These are phyloP conservation scores for Hephaestus fuliginosus DNA, from an alignment of 2,797 vertebrate genomes.

Conservation along the genomic window DNA sequence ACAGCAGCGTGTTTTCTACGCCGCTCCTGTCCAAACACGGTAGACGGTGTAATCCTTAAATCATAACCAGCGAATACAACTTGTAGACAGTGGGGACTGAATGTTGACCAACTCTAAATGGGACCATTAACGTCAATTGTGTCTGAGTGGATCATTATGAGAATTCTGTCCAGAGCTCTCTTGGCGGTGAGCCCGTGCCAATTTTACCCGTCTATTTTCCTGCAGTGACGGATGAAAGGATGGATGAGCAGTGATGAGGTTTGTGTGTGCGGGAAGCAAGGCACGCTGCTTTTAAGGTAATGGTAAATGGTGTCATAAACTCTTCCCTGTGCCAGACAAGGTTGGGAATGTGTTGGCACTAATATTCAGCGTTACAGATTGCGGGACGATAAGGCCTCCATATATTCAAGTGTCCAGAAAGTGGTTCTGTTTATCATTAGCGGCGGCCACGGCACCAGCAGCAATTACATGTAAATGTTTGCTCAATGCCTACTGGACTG, in stretches of 20 bases:
- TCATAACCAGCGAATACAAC: constrained; percentile 45
- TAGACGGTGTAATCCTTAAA: constrained; percentile 37
- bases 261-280: constrained; percentile 25
- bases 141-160: constrained; percentile 71
- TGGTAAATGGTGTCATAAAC: constrained; percentile 44
- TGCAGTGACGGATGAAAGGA: constrained; percentile 55
- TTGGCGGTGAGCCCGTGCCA: constrained; percentile 68
- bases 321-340: constrained; percentile 35
- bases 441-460: constrained; percentile 7
- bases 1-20: not conserved
- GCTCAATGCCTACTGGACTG: constrained; percentile 17
- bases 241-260: constrained; percentile 48
- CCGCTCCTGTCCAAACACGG: constrained; percentile 35
- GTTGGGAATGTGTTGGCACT: constrained; percentile 31
- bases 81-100: constrained; percentile 40
- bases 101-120: constrained; percentile 66
- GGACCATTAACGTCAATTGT: constrained; percentile 72
- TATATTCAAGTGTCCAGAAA: constrained; percentile 38
- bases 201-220: constrained; percentile 60
- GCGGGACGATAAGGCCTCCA: constrained; percentile 42
- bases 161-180: constrained; percentile 45
- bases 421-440: constrained; percentile 42
- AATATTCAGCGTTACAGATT: constrained; percentile 47
- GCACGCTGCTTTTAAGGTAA: constrained; percentile 37
- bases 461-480: constrained; percentile 48